phyloP scores from a whole-genome alignment of 1,140 invertebrate genomes.

The Delia radicum region DNA sequence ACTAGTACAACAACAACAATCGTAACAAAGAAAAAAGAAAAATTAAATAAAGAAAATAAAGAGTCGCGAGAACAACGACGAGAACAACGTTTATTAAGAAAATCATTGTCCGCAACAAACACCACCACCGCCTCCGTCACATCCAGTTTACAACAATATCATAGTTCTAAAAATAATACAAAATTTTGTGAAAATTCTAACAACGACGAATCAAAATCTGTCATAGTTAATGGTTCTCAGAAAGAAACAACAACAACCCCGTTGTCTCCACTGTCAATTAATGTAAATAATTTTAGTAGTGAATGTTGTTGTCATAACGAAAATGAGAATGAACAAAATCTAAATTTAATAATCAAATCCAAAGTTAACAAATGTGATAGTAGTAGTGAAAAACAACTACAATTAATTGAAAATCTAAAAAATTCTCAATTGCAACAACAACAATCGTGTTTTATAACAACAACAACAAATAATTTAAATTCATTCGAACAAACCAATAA shows the following conservation, averaged over 20 bases:
- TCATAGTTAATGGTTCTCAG: background rate
- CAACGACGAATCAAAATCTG: background rate
- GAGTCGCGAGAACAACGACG: conserved; percentile 8
- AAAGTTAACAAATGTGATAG: background rate
- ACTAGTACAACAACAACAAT: conserved; percentile 6
- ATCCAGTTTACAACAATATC: too few relatives aligned
- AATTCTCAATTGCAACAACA: background rate
- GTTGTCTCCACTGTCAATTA: background rate
- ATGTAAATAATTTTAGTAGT: background rate
- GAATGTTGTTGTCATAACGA: too few relatives aligned
- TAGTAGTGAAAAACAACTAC: background rate
- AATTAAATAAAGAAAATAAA: conserved; percentile 13
- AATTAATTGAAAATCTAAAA: background rate
- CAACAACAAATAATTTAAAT: background rate
- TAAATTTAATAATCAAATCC: background rate
- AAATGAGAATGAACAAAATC: too few relatives aligned
- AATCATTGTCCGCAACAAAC: background rate
- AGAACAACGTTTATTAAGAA: conserved; percentile 7
- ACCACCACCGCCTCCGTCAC: too few relatives aligned
- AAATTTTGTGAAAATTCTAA: background rate
- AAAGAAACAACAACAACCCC: too few relatives aligned
- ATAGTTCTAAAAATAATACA: conserved; percentile 1
- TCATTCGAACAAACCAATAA: background rate
- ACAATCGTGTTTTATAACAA: background rate
- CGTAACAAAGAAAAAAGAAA: conserved; percentile 16